Evolutionary conservation across 2,888 invertebrate genomes (phyloP).

Genomic region (Mesodorylaimus sp.): DNA sequence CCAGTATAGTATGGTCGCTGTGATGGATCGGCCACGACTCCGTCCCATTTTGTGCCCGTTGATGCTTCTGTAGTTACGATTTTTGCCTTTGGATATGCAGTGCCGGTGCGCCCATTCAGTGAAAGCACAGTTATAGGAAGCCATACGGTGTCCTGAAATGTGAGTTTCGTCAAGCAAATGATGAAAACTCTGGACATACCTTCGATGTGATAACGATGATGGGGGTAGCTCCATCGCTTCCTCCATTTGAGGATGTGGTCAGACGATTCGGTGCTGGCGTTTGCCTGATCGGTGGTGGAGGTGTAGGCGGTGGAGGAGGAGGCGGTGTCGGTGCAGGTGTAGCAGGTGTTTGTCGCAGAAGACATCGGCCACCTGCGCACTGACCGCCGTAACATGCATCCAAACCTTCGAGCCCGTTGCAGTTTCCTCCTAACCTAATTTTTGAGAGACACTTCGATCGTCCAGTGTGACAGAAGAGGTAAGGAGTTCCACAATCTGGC

Average conservation of each 20-base stretch:
- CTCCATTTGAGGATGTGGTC: background rate
- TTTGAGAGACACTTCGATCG: slow-evolving; percentile 18
- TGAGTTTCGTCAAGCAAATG: no score
- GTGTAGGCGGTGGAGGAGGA: background rate
- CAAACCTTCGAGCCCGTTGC: slow-evolving; percentile 19
- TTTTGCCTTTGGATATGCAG: background rate
- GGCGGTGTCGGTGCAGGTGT: background rate
- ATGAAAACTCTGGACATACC: no score
- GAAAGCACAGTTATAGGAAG: background rate
- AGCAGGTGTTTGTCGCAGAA: background rate
- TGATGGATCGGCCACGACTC: background rate
- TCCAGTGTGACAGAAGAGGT: slow-evolving; percentile 20
- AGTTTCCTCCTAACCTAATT: slow-evolving; percentile 20
- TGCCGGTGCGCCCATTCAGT: background rate
- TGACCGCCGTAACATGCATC: slow-evolving; percentile 20
- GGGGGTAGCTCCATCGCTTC: background rate
- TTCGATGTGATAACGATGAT: no score
- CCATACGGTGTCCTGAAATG: slow-evolving; percentile 4
- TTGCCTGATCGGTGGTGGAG: background rate
- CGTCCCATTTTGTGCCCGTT: background rate
- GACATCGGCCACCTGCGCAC: background rate
- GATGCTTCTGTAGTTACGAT: background rate
- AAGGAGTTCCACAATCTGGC: slow-evolving; percentile 10
- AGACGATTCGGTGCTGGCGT: background rate
- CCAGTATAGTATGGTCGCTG: background rate